A percentile compares a stretch with the other conserved stretches of the same genome.
phyloP scores from a whole-genome alignment of 2,888 invertebrate genomes.

The Luffia ferchaultella region DNA sequence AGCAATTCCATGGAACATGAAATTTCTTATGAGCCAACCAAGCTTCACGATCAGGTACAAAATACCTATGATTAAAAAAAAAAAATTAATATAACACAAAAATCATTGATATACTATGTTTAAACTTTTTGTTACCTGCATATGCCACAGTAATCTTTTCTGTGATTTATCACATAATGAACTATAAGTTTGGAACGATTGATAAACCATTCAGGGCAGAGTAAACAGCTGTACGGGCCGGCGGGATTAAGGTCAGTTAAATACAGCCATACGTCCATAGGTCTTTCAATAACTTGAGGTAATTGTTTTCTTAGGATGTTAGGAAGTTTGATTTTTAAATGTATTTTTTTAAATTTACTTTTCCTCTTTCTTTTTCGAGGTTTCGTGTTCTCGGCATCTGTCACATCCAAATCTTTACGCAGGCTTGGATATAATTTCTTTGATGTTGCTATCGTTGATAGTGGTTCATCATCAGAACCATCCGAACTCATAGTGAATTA shows the following conservation, averaged over 20 bases:
- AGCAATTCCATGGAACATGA: slow-evolving; percentile 54
- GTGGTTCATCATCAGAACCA: slow-evolving; percentile 56
- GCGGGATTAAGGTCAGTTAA: slow-evolving; percentile 50
- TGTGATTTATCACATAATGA: slow-evolving; percentile 59
- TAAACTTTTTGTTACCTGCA: slow-evolving; percentile 34
- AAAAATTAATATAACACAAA: slow-evolving; percentile 17
- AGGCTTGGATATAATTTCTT: slow-evolving; percentile 28
- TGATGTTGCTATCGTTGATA: slow-evolving; percentile 40
- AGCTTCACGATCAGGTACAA: slow-evolving; percentile 42
- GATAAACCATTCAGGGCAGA: slow-evolving; percentile 57
- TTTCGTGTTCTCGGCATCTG: slow-evolving; percentile 18
- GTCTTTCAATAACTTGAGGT: slow-evolving; percentile 29
- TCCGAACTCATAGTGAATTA: slow-evolving; percentile 29
- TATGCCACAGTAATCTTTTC: slow-evolving; percentile 58
- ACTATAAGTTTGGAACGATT: slow-evolving; percentile 50
- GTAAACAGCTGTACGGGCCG: slow-evolving; percentile 53
- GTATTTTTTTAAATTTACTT: slow-evolving; percentile 16
- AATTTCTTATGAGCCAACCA: slow-evolving; percentile 44
- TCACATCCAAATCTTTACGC: neutral
- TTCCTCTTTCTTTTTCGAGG: slow-evolving; percentile 22
- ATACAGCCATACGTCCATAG: slow-evolving; percentile 55
- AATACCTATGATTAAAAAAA: too few relatives aligned
- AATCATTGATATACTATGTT: neutral
- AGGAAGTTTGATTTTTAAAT: slow-evolving; percentile 19
- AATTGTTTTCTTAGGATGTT: neutral